Evolutionary conservation across 2,888 invertebrate species (phyloP).

Genomic region (Junonia oenone): DNA sequence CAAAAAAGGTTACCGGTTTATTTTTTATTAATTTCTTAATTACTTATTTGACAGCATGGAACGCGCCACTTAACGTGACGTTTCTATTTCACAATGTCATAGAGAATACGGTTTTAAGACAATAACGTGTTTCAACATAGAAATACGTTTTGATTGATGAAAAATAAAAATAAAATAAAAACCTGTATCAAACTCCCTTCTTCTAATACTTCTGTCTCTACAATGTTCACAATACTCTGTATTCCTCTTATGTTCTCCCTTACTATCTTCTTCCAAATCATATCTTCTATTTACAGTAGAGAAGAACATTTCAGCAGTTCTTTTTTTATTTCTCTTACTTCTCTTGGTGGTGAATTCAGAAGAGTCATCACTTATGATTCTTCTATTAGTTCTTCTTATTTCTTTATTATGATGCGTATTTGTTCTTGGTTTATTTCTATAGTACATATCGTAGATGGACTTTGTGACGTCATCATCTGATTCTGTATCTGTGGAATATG

Average conservation of each 20-base stretch:
- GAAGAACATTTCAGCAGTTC: slow-evolving; percentile 33
- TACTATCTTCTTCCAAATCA: background rate
- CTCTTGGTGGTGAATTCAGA: slow-evolving; percentile 17
- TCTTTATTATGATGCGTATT: too few species aligned
- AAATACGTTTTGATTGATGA: too few species aligned
- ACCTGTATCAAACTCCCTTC: background rate
- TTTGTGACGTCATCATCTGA: slow-evolving; percentile 59
- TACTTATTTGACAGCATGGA: too few species aligned
- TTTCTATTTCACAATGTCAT: too few species aligned
- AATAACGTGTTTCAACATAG: too few species aligned
- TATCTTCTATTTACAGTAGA: slow-evolving; percentile 30
- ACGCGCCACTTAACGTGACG: too few species aligned
- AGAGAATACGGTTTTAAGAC: too few species aligned
- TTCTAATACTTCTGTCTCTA: background rate
- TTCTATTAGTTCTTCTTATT: slow-evolving; percentile 29
- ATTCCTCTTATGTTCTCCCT: background rate
- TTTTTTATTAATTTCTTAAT: too few species aligned
- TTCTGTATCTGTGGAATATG: slow-evolving; percentile 38
- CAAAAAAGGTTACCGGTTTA: too few species aligned
- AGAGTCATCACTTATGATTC: slow-evolving; percentile 11
- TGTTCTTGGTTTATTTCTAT: slow-evolving; percentile 38
- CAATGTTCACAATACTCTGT: background rate
- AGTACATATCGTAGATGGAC: slow-evolving; percentile 70
- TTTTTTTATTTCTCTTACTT: slow-evolving; percentile 16
- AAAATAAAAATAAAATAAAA: too few species aligned